Percentiles rank a stretch among this genome's conserved stretches.
These are phyloP conservation scores for Odocoileus hemionus DNA, from an alignment of 2,113 vertebrate genomes.

Conservation along the genomic window DNA sequence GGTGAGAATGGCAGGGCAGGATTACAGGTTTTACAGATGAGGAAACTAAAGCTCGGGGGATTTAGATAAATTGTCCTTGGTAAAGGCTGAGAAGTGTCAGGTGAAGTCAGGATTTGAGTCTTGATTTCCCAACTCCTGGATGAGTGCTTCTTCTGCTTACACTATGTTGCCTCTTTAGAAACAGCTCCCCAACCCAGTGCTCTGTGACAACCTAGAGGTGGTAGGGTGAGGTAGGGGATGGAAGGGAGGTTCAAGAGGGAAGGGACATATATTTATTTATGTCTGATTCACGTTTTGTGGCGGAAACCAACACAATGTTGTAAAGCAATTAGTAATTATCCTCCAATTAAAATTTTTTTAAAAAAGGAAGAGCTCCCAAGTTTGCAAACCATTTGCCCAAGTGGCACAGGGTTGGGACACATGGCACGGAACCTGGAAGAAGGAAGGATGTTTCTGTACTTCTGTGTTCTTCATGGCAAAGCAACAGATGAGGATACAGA, in stretches of 20 bases:
- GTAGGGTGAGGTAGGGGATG: not conserved
- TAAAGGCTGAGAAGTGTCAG: constrained; percentile 1
- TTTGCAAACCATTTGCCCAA: not conserved
- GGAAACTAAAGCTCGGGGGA: not conserved
- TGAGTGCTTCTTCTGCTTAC: not conserved
- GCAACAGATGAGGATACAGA: not conserved
- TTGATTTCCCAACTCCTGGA: not conserved
- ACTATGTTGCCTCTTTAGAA: not conserved
- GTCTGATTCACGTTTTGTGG: not conserved
- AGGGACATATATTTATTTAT: not conserved
- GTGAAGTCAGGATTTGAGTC: not conserved
- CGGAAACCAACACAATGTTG: not conserved
- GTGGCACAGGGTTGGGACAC: not conserved
- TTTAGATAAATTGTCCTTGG: not conserved
- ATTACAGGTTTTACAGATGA: not conserved
- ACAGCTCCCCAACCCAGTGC: not conserved
- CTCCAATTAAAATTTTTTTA: not conserved
- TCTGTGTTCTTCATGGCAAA: not conserved
- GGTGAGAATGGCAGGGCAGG: not conserved
- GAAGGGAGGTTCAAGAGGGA: not conserved
- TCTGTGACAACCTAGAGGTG: not conserved
- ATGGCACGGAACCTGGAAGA: not conserved
- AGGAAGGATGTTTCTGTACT: not conserved
- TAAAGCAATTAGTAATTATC: not conserved
- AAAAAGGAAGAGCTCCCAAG: not conserved